phyloP scores from a whole-genome alignment of 1,140 invertebrate genomes.

The Leguminivora glycinivorella region DNA sequence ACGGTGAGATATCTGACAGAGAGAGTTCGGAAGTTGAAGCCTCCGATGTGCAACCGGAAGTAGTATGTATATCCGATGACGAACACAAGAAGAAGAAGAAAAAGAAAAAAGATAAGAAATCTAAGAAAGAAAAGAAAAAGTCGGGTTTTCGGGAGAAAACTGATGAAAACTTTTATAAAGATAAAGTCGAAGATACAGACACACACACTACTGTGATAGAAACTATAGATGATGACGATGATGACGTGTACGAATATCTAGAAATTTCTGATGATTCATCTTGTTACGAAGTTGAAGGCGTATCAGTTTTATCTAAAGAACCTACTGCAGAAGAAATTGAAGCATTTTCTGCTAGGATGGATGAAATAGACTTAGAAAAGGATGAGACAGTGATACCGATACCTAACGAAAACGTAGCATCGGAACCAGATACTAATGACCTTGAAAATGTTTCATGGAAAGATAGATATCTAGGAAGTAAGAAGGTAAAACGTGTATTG shows the following conservation, averaged over 20 bases:
- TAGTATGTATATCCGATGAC: constrained; percentile 18
- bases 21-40: constrained; percentile 29
- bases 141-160: constrained; percentile 21
- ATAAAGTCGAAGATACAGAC: constrained; percentile 30
- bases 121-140: constrained; percentile 30
- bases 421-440: constrained; percentile 36
- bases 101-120: constrained; percentile 24
- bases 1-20: constrained; percentile 29
- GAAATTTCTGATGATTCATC: constrained; percentile 74
- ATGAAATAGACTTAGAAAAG: constrained; percentile 65
- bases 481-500: constrained; percentile 80
- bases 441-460: constrained; percentile 71
- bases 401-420: constrained; percentile 34
- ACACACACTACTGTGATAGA: neutral
- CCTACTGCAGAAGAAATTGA: constrained; percentile 67
- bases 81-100: constrained; percentile 21
- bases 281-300: constrained; percentile 65
- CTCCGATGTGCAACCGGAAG: constrained; percentile 23
- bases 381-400: constrained; percentile 47
- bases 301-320: constrained; percentile 64
- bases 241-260: constrained; percentile 60
- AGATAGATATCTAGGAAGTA: constrained; percentile 73
- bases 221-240: constrained; percentile 39
- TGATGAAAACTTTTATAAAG: constrained; percentile 32
- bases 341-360: constrained; percentile 71